These are phyloP conservation scores for Ceyx margarethae DNA, from an alignment of 2,113 vertebrate genomes.

Conservation along the genomic window DNA sequence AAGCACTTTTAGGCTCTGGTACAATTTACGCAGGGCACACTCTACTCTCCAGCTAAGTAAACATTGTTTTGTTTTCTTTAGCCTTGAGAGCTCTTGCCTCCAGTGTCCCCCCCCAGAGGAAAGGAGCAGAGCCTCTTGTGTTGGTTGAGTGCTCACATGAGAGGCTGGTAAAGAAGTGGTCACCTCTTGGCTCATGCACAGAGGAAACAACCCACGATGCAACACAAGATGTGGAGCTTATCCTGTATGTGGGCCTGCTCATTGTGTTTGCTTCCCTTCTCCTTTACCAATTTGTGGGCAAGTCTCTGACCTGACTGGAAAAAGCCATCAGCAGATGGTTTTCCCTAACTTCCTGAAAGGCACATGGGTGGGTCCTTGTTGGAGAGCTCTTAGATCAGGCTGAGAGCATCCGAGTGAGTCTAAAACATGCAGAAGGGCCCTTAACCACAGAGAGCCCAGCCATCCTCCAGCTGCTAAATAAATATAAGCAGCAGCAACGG, in stretches of 20 bases:
- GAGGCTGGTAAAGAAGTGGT: constrained; percentile 39
- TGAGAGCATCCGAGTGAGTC: constrained; percentile 30
- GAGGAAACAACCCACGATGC: neutral
- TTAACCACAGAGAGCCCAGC: constrained; percentile 17
- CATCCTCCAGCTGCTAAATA: constrained; percentile 43
- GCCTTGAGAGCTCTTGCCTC: constrained; percentile 56
- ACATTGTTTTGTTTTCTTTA: constrained; percentile 66
- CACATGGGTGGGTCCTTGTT: neutral
- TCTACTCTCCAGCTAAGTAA: constrained; percentile 60
- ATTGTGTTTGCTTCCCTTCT: neutral
- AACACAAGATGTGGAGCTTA: neutral
- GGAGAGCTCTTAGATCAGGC: constrained; percentile 32
- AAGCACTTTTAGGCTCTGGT: constrained; percentile 44
- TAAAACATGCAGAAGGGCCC: constrained; percentile 38
- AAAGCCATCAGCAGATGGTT: neutral
- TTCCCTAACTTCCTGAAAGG: constrained; percentile 15
- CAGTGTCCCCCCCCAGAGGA: neutral
- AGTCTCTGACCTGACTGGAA: neutral
- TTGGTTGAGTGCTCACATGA: constrained; percentile 37
- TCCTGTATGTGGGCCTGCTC: neutral
- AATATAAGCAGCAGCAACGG: constrained; percentile 1
- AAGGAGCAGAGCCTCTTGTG: constrained; percentile 59
- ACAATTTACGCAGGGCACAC: constrained; percentile 45
- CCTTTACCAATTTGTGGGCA: neutral
- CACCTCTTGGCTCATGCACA: neutral